phyloP scores from a whole-genome alignment of 2,797 vertebrate species.

The Enteromius afrohamiltoni region DNA sequence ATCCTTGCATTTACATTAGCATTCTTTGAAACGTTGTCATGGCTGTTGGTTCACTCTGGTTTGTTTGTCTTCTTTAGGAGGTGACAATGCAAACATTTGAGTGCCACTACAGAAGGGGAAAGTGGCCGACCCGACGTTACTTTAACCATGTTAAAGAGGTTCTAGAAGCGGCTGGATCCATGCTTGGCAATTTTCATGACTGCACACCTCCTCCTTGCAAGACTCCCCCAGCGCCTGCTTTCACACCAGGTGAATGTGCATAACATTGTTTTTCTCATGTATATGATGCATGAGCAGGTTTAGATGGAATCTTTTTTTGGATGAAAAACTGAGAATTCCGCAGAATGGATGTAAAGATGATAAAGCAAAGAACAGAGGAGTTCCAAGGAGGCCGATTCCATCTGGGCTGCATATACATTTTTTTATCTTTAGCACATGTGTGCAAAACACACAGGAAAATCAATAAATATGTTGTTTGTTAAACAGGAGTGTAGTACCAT shows the following conservation, averaged over 20 bases:
- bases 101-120: constrained; percentile 77
- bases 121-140: constrained; percentile 72
- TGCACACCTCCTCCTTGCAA: constrained; percentile 78
- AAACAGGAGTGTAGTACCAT: background rate
- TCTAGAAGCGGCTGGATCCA: constrained; percentile 68
- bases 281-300: background rate
- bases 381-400: background rate
- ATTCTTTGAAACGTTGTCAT: background rate
- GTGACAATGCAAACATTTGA: constrained; percentile 77
- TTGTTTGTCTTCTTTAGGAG: constrained; percentile 71
- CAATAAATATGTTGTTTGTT: background rate
- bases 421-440: background rate
- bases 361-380: background rate
- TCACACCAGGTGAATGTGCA: constrained; percentile 69
- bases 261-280: background rate
- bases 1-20: background rate
- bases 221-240: constrained; percentile 51
- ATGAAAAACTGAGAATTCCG: background rate
- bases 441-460: background rate
- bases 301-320: background rate
- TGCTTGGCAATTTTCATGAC: constrained; percentile 63
- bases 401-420: background rate
- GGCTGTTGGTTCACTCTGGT: constrained; percentile 15
- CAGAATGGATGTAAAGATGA: background rate
- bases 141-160: constrained; percentile 79